Evolutionary conservation across 2,888 invertebrate genomes (phyloP).

Genomic region (Tipula vernalis): DNA sequence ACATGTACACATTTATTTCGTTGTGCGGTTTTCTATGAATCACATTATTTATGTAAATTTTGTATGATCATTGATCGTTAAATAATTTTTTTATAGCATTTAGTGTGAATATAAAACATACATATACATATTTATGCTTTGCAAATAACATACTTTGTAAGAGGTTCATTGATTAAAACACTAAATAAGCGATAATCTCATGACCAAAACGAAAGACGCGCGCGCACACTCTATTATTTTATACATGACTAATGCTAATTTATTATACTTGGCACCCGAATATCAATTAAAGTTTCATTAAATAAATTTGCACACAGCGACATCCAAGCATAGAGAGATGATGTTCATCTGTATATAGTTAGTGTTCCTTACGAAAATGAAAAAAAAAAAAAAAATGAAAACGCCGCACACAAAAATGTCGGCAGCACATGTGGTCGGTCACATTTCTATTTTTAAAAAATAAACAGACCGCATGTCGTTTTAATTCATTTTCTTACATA

Average conservation of each 20-base stretch:
- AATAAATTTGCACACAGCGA: background rate
- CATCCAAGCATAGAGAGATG: background rate
- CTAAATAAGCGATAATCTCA: background rate
- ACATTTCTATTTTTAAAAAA: background rate
- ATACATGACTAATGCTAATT: background rate
- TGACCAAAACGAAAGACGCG: background rate
- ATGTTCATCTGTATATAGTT: background rate
- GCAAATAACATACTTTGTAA: background rate
- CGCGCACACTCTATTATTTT: background rate
- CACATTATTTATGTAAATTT: background rate
- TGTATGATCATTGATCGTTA: background rate
- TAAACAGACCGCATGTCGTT: background rate
- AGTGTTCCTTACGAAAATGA: background rate
- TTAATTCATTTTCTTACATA: background rate
- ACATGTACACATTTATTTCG: background rate
- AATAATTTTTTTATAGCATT: background rate
- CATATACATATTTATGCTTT: background rate
- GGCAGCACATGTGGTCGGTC: background rate
- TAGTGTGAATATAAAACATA: background rate
- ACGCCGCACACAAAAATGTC: background rate
- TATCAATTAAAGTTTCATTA: background rate
- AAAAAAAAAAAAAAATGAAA: background rate
- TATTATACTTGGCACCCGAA: background rate
- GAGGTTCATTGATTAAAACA: background rate
- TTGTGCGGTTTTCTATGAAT: background rate